phyloP scores from a whole-genome alignment of 2,888 invertebrate species.

The Prosopocoilus inquinatus region DNA sequence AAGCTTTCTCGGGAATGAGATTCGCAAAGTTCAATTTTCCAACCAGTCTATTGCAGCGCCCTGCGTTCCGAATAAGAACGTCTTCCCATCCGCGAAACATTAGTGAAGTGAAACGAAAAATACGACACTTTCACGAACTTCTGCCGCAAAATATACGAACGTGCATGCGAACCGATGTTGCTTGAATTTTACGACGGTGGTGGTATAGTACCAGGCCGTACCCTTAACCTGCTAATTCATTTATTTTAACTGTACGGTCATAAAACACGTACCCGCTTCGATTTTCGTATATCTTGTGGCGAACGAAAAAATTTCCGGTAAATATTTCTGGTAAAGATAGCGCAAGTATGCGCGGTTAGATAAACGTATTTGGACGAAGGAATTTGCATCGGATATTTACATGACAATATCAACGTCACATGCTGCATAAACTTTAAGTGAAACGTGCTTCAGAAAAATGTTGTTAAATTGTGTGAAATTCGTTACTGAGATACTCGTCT shows the following conservation, averaged over 20 bases:
- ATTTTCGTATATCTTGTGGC: background rate
- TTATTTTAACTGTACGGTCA: constrained; percentile 24
- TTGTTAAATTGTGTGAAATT: too few species aligned
- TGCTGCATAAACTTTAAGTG: too few species aligned
- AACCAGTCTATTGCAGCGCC: background rate
- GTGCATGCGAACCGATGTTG: constrained; percentile 4
- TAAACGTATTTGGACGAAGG: too few species aligned
- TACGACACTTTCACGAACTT: constrained; percentile 11
- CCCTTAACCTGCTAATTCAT: constrained; percentile 29
- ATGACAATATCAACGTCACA: too few species aligned
- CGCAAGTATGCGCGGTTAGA: too few species aligned
- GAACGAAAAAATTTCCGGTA: too few species aligned
- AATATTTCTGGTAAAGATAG: too few species aligned
- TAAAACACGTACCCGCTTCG: constrained; percentile 11
- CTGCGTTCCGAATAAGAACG: constrained; percentile 6
- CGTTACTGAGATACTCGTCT: too few species aligned
- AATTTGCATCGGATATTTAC: too few species aligned
- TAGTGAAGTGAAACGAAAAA: constrained; percentile 8
- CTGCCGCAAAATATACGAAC: background rate
- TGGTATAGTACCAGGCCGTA: constrained; percentile 29
- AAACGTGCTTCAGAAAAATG: too few species aligned
- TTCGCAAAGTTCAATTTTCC: constrained; percentile 1
- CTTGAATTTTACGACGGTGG: constrained; percentile 22
- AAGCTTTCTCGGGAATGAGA: background rate
- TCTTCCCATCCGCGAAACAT: constrained; percentile 4